These are phyloP conservation scores for Cliona cf. orientalis DNA, from an alignment of 37 sponge, comb jelly and placozoan species.

Conservation along the genomic window DNA sequence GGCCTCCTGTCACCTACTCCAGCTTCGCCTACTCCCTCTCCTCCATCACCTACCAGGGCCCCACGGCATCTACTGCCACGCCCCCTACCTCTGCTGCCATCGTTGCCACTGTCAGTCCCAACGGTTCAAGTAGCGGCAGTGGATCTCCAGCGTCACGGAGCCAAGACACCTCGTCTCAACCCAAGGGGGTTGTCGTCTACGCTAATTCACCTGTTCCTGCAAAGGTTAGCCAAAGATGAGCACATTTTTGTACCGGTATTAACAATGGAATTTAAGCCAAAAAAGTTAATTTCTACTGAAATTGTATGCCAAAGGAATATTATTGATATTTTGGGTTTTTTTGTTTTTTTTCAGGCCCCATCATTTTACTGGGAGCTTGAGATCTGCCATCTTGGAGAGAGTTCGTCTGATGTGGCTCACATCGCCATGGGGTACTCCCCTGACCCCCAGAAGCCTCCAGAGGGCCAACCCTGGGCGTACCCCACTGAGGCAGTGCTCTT, in stretches of 20 bases:
- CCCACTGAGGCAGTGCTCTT: slow-evolving; percentile 52
- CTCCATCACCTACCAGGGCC: slow-evolving; percentile 69
- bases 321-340: no score
- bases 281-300: neutral
- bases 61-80: slow-evolving; percentile 6
- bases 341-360: slow-evolving; percentile 47
- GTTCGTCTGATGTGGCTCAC: slow-evolving; percentile 44
- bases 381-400: slow-evolving; percentile 61
- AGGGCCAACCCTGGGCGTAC: slow-evolving; percentile 35
- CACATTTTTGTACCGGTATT: no score
- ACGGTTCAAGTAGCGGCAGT: neutral
- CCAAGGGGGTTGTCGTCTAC: slow-evolving; percentile 68
- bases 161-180: slow-evolving; percentile 19
- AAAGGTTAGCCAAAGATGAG: no score
- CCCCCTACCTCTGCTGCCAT: neutral
- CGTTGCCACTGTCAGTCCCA: neutral
- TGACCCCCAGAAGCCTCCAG: slow-evolving; percentile 51
- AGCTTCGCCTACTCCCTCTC: slow-evolving; percentile 72
- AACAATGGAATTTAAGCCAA: no score
- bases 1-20: slow-evolving; percentile 74
- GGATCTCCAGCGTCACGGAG: neutral
- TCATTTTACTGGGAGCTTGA: slow-evolving; percentile 98
- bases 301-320: neutral
- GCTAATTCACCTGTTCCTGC: slow-evolving; percentile 64
- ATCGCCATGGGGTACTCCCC: slow-evolving; percentile 81